Base-by-base conservation (phyloP, 2,797 vertebrate species). In the Pyrrhura leucotis region DNA sequence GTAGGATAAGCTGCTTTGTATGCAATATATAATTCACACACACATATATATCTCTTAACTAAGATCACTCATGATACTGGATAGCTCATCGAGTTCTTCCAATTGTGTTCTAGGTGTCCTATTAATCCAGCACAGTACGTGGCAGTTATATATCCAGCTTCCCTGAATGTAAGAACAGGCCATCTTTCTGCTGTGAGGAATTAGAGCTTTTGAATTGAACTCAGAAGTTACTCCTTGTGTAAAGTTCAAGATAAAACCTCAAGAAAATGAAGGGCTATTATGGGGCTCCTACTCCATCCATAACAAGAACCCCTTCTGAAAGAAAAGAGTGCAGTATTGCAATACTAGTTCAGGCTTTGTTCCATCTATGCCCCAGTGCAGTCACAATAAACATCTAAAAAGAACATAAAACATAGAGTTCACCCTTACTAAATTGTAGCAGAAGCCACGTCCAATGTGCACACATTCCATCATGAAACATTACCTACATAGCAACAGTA, bases 51-150 rank as follows among this genome's bases (percentile, higher is more conserved):
- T 10, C 0, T 7, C 29, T 74, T 51, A 72, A 19, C 10, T 45
- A 39, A 1, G 0, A 47, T 28, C 19, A 26, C 20, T 40, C 14
- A 2, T 4, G 8, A 39, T 31, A 54, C 21, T 81, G 69, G 9
- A 29, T 1, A 58, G n/a, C 29, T 9, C 59, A 13, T 6, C 8
- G 19, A 68, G 40, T 7, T 68, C 31, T 37, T 14, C n/a, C 1
- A 0, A 0, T 17, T 66, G 7, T 33, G 12, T 39, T 67, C 65
- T 10, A 39, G 16, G 20, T 48, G 20, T 21, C 31, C 10, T 1
- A 58, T 48, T 53, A 40, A 56, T 18, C 31, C 40, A 67, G 3
- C 5, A 1, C 3, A 62, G 39, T 63, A 62, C 8, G 6, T 1
- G 14, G 4, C 7, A 22, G 4, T 39, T 50, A 37, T 3, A 53